Base-by-base conservation (phyloP, 2,113 vertebrate genomes). In the Calidris pygmaea region DNA sequence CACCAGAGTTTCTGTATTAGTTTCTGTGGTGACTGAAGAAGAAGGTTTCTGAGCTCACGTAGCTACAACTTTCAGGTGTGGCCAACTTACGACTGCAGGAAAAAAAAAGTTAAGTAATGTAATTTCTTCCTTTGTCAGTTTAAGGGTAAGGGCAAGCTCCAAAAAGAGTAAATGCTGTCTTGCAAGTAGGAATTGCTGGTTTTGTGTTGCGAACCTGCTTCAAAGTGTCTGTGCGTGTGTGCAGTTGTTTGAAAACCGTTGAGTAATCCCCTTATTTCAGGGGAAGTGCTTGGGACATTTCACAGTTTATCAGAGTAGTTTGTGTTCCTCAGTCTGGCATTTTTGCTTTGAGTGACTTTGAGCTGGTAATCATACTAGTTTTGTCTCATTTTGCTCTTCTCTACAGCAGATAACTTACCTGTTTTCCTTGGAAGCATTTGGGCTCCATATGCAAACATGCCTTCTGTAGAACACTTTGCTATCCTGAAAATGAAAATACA, bases 1-100 rank as follows among this genome's bases (percentile, higher is more conserved):
- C 4, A 1, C 35, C 14, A 15, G 68, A 90, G 45, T 91, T 91
- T 79, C 58, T 76, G 1, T 87, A 85, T 87, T 73, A 93, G 86
- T 95, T 96, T 96, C 74, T 95, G 48, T 79, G 63, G 77, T 66
- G 86, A 92, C 24, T 70, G 86, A 82, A 82, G 71, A 58, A 89
- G 87, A 71, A 90, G 30, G 41, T 85, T 90, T 77, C 85, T 93
- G 63, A 62, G 37, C 37, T 95, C 12, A 24, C 4, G 12, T 67
- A 92, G 74, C 70, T 90, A 32, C 43, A 68, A 0, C 58, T 94
- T 95, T 80, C 85, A 95, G 88, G 73, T 90, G 74, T 87, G 68
- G 62, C 30, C 70, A 65, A 58, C 10, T 90, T 78, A 72, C 0
- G 8, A 48, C 70, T 76, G 58, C 45, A 79, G 70, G 35, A 16